phyloP scores from a whole-genome alignment of 1,140 invertebrate genomes.

The Nomia melanderi region DNA sequence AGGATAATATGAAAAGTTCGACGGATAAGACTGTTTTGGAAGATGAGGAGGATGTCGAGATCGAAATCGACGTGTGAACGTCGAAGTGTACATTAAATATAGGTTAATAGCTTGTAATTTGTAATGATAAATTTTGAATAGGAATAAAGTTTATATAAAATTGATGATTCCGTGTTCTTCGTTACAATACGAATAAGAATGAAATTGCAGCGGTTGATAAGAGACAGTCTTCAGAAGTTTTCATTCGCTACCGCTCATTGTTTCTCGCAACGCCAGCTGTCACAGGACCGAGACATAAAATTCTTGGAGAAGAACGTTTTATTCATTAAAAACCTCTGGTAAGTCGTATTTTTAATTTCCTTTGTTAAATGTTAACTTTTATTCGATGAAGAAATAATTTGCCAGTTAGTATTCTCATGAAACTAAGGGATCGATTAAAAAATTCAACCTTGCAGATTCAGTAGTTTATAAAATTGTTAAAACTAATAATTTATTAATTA shows the following conservation, averaged over 20 bases:
- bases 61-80: conserved; percentile 76
- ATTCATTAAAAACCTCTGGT: neutral
- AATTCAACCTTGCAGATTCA: too few relatives aligned
- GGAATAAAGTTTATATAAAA: conserved; percentile 34
- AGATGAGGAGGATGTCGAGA: conserved; percentile 76
- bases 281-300: neutral
- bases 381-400: too few relatives aligned
- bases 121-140: conserved; percentile 1
- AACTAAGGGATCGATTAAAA: too few relatives aligned
- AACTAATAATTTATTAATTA: too few relatives aligned
- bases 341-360: neutral
- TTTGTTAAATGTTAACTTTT: too few relatives aligned
- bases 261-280: conserved; percentile 1
- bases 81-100: conserved; percentile 6
- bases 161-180: too few relatives aligned
- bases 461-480: too few relatives aligned
- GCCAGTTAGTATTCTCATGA: too few relatives aligned
- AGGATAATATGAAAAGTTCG: conserved; percentile 60
- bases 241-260: conserved; percentile 18
- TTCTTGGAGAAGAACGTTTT: neutral
- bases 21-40: conserved; percentile 58
- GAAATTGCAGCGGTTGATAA: neutral
- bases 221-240: neutral
- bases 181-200: neutral
- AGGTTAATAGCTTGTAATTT: conserved; percentile 19